Percentiles rank a stretch among this genome's conserved stretches.
These are phyloP conservation scores for Drosophila biarmipes DNA, from an alignment of 1,140 invertebrate genomes.

Conservation along the genomic window DNA sequence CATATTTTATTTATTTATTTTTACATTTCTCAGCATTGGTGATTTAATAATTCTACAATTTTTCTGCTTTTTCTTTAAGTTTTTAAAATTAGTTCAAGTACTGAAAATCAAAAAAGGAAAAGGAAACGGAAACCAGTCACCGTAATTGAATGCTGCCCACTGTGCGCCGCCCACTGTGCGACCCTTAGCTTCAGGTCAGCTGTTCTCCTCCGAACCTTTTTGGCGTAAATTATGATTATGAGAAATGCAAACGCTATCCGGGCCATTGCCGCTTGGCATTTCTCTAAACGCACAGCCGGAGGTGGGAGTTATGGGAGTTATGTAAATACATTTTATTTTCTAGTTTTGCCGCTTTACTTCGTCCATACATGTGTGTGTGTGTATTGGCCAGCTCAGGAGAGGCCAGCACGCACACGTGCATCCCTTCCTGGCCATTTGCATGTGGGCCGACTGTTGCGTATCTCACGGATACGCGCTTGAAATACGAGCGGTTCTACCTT, in stretches of 20 bases:
- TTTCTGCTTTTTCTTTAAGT: too few relatives aligned
- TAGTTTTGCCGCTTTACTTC: slow-evolving; percentile 42
- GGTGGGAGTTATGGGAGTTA: slow-evolving; percentile 41
- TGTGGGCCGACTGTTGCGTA: slow-evolving; percentile 65
- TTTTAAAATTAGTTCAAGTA: too few relatives aligned
- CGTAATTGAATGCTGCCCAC: not conserved
- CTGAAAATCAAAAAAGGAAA: too few relatives aligned
- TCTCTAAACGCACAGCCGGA: slow-evolving; percentile 10
- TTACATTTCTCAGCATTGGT: too few relatives aligned
- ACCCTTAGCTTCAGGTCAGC: slow-evolving; percentile 57
- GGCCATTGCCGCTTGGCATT: slow-evolving; percentile 62
- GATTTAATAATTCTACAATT: too few relatives aligned
- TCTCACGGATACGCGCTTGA: slow-evolving; percentile 67
- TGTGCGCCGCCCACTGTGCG: slow-evolving; percentile 51
- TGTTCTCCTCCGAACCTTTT: slow-evolving; percentile 62
- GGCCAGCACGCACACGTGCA: slow-evolving; percentile 51
- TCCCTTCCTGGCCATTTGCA: slow-evolving; percentile 25
- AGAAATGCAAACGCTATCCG: slow-evolving; percentile 76
- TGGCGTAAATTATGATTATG: slow-evolving; percentile 80
- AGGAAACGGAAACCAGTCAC: too few relatives aligned
- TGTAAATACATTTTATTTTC: slow-evolving; percentile 74
- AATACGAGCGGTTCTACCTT: slow-evolving; percentile 55
- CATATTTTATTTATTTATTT: too few relatives aligned
- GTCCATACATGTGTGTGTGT: not conserved
- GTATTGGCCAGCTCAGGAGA: slow-evolving; percentile 6